Base-by-base conservation (phyloP, 2,113 vertebrate genomes). In the Lepisosteus osseus region DNA sequence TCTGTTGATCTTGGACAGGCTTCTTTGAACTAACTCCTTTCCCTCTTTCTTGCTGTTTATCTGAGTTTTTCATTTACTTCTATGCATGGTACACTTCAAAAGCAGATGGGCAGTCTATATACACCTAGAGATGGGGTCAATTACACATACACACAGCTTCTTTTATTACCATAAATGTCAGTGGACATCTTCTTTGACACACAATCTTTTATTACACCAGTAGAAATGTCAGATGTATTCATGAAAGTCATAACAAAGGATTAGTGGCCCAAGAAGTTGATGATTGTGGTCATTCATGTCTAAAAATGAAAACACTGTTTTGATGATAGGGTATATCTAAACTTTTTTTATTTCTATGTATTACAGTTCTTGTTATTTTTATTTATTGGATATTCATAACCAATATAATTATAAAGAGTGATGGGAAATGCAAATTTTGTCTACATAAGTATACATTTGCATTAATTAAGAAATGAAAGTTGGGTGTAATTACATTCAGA, bases 81-180 rank as follows among this genome's bases (percentile, higher is more conserved):
- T 59, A 15, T 59, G 13, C 14, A 9, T 51, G 47, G 77, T 63
- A 73, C 80, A 79, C 84, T 88, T 91, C 86, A 88, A 90, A 88
- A 86, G 82, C 78, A 82, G 79, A 86, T 90, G 88, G 84, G 90
- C 90, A 89, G 85, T 90, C 87, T 90, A 87, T 76, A 78, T 69
- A 57, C 75, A 75, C 68, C 68, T 73, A 7, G 78, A 78, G 86
- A 88, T 83, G 85, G 81, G 87, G 87, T 90, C 90, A 89, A 89
- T 82, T 81, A 78, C 72, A 73, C 74, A 67, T 61, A 79, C 82
- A 62, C 74, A 59, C 76, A 55, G 65, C 80, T 83, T 73, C 86
- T 85, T 90, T 86, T 85, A 90, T 90, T 90, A 91, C 85, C 89
- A 91, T 89, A 89, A 92, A 92, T 92, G 90, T 91, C 89, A 91